Evolutionary conservation across 2,888 invertebrate species (phyloP), one percentile per base, ranked within the genome.

Genomic region (Spisula subtruncata): DNA sequence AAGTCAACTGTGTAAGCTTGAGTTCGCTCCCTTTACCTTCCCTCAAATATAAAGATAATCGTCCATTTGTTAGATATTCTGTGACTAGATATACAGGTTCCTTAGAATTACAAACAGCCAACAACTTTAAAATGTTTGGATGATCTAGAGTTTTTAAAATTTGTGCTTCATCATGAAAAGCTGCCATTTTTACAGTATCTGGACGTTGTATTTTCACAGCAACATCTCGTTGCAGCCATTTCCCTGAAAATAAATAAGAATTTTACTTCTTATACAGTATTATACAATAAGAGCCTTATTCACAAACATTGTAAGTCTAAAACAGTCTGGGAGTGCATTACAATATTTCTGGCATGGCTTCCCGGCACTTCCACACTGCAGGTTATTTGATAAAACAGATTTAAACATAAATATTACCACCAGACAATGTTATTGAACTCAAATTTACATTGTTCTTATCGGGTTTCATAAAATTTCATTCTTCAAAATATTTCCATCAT

Each of bases 161-260:
- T 89, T 96, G 96, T 2, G 96, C 96, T 97, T 99, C 99, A 97
- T 99, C 98, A 0, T 99, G 97, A 97, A 99, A 99, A 1, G 99
- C 99, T 95, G 98, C 98, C 16, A 99, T 98, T 60, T 99, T 99
- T n/a, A 99, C 99, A 92, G 99, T 99, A 82, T 94, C 95, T 95
- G 98, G 98, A 94, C 99, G 98, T 83, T 99, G 97, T 4, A 99
- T 99, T 97, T 99, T 99, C n/a, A 99, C 99, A 48, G 99, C 99
- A 88, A 99, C 99, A 97, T 99, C 99, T 93, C 98, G 98, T 96
- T 98, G 98, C 95, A 98, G 96, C 99, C 99, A 99, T 96, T 99
- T 99, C 29, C 97, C 97, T 97, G 94, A 84, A 93, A 91, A 79
- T 60, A 66, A 81, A 83, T 35, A 60, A 20, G 4, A 79, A 4